phyloP scores from a whole-genome alignment of 2,888 invertebrate genomes.

The Apamea crenata region DNA sequence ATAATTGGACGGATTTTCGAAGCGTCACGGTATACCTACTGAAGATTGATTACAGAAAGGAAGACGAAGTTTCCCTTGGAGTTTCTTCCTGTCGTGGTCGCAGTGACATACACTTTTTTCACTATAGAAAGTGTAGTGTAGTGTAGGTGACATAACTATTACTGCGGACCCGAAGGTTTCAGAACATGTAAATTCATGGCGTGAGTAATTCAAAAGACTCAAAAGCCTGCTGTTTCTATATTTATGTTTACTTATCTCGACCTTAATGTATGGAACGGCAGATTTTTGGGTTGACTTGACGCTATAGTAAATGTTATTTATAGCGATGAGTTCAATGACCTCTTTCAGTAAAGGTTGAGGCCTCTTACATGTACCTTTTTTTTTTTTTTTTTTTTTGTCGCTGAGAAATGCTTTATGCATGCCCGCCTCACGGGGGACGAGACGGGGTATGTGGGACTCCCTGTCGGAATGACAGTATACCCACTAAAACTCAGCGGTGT shows the following conservation, averaged over 20 bases:
- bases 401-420: too few species aligned
- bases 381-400: too few species aligned
- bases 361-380: too few species aligned
- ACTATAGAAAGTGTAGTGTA: background rate
- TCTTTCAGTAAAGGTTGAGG: background rate
- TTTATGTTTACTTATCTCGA: background rate
- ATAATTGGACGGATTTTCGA: conserved; percentile 64
- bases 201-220: background rate
- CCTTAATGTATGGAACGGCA: background rate
- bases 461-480: too few species aligned
- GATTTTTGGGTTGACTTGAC: background rate
- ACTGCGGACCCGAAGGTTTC: background rate
- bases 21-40: conserved; percentile 12
- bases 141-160: background rate
- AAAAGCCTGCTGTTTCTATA: background rate
- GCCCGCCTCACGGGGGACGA: too few species aligned
- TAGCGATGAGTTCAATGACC: background rate
- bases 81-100: background rate
- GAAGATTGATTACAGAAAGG: conserved; percentile 20
- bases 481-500: too few species aligned
- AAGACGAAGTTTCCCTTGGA: background rate
- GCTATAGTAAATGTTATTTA: background rate
- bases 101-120: background rate
- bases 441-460: too few species aligned
- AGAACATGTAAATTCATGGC: background rate